Evolutionary conservation across 2,113 vertebrate genomes (phyloP), one percentile per base, ranked within the genome.

Genomic region (Gracilinanus agilis): DNA sequence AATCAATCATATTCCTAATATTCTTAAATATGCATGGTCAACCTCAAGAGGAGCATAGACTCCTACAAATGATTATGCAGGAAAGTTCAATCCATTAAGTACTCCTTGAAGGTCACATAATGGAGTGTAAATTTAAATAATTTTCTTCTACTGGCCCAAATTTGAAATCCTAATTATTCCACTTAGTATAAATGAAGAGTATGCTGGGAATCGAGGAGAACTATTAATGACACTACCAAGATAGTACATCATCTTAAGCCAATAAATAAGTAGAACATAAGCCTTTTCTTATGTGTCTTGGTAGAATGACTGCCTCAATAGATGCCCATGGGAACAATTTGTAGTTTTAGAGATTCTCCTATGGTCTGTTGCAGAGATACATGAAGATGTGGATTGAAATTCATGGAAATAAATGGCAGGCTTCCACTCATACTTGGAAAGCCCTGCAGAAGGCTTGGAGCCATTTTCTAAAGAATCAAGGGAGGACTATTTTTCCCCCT

Each of bases 121-220:
- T 95, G 94, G 96, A 96, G 90, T 95, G 91, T 94, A 96, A 75
- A n/a, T 75, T 75, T n/a, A 75, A 75, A 95, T 94, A 95, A 97
- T 96, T 96, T 75, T 94, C 88, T 97, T 90, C 96, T 95, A 97
- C 89, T 95, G 61, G n/a, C 93, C 93, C 96, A 93, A 96, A 96
- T 96, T 97, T 97, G 93, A 96, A 97, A 98, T 97, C 95, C 94
- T 97, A 96, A 97, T 97, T 96, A 94, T 94, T 53, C 25, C 92
- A 95, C 94, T 96, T 93, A 95, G 89, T 93, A 95, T 96, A 96
- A 96, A 95, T 97, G 97, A 54, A 54, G 91, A 96, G 91, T 44
- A 92, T 83, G 91, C 97, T 56, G 92, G 93, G 92, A 95, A 91
- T 34, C 89, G 94, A 53, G 90, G 92, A 96, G 95, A 96, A 53